Evolutionary conservation across 2,797 vertebrate genomes (phyloP).

Genomic region (Chrosomus eos): DNA sequence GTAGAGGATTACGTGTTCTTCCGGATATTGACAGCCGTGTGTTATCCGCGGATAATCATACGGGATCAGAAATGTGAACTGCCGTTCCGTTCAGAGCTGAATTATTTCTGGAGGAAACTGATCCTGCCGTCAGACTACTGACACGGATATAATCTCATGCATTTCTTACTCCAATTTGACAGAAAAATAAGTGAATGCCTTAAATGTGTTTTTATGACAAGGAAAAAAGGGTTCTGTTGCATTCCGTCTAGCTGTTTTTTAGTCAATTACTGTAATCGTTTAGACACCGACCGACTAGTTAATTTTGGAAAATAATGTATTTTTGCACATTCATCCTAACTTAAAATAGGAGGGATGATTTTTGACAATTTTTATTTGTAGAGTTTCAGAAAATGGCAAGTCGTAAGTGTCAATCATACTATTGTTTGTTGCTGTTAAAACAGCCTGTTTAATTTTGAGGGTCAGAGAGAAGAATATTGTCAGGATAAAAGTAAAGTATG

Average conservation of each 20-base stretch:
- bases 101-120: slow-evolving; percentile 59
- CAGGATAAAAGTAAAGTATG: neutral
- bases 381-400: neutral
- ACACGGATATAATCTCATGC: neutral
- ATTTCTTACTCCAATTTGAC: neutral
- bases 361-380: neutral
- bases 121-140: slow-evolving; percentile 5
- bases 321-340: neutral
- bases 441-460: neutral
- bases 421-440: neutral
- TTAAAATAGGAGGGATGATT: neutral
- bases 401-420: neutral
- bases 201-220: neutral
- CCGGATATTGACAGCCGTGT: slow-evolving; percentile 75
- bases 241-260: neutral
- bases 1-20: slow-evolving; percentile 74
- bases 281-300: neutral
- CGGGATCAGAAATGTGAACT: slow-evolving; percentile 72
- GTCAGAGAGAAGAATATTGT: neutral
- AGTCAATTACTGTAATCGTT: neutral
- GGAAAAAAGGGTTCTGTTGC: neutral
- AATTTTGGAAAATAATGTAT: neutral
- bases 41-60: slow-evolving; percentile 77
- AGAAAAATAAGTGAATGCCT: neutral
- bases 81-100: slow-evolving; percentile 57